phyloP scores from a whole-genome alignment of 2,797 vertebrate species.

The Diglossa cyanea region DNA sequence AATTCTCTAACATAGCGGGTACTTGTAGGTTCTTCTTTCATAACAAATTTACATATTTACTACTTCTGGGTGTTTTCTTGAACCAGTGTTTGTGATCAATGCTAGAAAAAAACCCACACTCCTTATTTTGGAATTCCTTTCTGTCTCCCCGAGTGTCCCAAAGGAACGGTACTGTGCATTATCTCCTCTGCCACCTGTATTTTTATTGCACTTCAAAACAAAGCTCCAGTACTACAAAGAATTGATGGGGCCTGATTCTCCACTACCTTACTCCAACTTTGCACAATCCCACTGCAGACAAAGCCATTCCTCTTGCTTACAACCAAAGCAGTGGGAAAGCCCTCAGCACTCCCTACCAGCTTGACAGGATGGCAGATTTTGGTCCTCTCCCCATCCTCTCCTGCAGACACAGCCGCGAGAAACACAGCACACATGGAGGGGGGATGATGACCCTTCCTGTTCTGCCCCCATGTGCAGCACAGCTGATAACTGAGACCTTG shows the following conservation, averaged over 20 bases:
- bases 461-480: accelerated
- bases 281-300: background rate
- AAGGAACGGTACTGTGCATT: slow-evolving; percentile 19
- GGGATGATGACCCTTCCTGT: background rate
- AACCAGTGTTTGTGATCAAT: slow-evolving; percentile 34
- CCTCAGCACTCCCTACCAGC: background rate
- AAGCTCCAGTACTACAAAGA: slow-evolving; percentile 43
- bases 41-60: slow-evolving; percentile 59
- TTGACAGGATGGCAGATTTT: background rate
- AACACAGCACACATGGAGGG: accelerated
- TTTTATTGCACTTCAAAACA: slow-evolving; percentile 63
- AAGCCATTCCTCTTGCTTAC: background rate
- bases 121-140: slow-evolving; percentile 11
- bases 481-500: background rate
- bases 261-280: slow-evolving; percentile 9
- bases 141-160: background rate
- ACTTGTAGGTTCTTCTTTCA: slow-evolving; percentile 31
- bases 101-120: background rate
- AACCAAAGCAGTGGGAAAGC: background rate
- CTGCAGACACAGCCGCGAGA: background rate
- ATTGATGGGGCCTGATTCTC: slow-evolving; percentile 3
- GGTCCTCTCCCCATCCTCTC: background rate
- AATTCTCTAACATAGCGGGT: background rate
- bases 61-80: slow-evolving; percentile 63
- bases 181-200: slow-evolving; percentile 50